Evolutionary conservation across 2,888 invertebrate genomes (phyloP), one percentile per base, ranked within the genome.

Genomic region (Molorchus minor): DNA sequence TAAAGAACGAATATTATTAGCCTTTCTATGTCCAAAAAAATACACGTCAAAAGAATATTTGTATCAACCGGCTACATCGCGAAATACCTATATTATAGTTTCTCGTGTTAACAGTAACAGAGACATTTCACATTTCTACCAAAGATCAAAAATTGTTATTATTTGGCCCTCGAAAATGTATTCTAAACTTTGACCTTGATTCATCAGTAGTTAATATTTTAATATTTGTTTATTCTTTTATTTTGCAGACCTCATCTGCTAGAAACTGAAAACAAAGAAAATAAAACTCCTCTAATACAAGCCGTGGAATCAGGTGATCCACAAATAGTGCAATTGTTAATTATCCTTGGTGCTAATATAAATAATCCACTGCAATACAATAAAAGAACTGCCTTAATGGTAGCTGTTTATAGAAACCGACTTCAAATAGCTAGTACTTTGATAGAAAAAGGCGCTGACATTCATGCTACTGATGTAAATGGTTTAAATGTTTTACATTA

Each of bases 221-320:
- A n/a, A n/a, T n/a, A n/a, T n/a, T n/a, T n/a, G n/a, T n/a, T n/a
- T n/a, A n/a, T n/a, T n/a, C n/a, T n/a, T n/a, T n/a, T n/a, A n/a
- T n/a, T n/a, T n/a, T 65, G 21, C 49, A 79, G 84, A 1, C 84
- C 85, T 0, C 73, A 77, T 10, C 73, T 86, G 47, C 71, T 86
- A 3, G 81, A 81, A 30, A 77, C 80, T 1, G 76, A 82, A 65
- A 85, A 84, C 70, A 78, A 70, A 56, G 82, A 81, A 46, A 82
- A 83, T 0, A 82, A 82, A 70, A 84, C 85, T 0, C 85, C 86
- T 0, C 79, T 86, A 30, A 80, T 83, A 3, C 83, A 83, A n/a
- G 84, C 85, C 2, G 79, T 84, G 3, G 78, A 81, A 55, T 81
- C 78, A 76, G 82, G 82, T 78, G 71, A 79, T 59, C 29, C 81